A percentile compares a stretch with the other conserved stretches of the same genome.
Evolutionary conservation across 2,797 vertebrate species (phyloP).

Genomic region (Pseudopleuronectes americanus): DNA sequence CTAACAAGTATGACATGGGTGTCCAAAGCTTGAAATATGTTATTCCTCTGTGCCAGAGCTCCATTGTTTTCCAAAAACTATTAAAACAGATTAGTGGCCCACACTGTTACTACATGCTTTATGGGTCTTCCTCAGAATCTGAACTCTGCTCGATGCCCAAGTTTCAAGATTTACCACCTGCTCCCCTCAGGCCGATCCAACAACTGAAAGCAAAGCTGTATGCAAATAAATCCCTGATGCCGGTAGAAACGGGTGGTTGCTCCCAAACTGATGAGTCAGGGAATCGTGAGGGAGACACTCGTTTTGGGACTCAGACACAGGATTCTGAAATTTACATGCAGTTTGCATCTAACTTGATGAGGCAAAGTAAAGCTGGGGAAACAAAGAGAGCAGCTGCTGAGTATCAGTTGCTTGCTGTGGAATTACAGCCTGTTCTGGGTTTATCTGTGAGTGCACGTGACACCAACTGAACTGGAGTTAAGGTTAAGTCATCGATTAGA

Average conservation of each 20-base stretch:
- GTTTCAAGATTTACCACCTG: conserved; percentile 60
- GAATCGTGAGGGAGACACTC: conserved; percentile 12
- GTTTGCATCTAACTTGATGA: conserved; percentile 55
- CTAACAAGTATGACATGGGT: too few relatives aligned
- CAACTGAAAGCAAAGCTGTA: conserved; percentile 72
- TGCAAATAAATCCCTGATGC: conserved; percentile 70
- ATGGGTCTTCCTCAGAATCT: conserved; percentile 7
- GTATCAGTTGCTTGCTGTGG: neutral
- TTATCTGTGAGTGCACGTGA: conserved; percentile 16
- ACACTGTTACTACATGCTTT: neutral
- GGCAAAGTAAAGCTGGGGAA: neutral
- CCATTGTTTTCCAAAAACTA: too few relatives aligned
- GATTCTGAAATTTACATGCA: conserved; percentile 60
- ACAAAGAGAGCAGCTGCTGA: neutral
- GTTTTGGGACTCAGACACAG: conserved; percentile 2
- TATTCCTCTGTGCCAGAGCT: neutral
- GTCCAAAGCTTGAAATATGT: neutral
- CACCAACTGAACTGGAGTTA: neutral
- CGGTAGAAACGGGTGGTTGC: conserved; percentile 38
- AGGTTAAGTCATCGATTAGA: neutral
- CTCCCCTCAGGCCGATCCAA: conserved; percentile 59
- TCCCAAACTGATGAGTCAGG: conserved; percentile 52
- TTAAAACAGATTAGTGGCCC: neutral
- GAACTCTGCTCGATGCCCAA: conserved; percentile 14
- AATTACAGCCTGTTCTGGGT: neutral